Evolutionary conservation across 2,113 vertebrate species (phyloP).

Genomic region (Dicentrarchus labrax): DNA sequence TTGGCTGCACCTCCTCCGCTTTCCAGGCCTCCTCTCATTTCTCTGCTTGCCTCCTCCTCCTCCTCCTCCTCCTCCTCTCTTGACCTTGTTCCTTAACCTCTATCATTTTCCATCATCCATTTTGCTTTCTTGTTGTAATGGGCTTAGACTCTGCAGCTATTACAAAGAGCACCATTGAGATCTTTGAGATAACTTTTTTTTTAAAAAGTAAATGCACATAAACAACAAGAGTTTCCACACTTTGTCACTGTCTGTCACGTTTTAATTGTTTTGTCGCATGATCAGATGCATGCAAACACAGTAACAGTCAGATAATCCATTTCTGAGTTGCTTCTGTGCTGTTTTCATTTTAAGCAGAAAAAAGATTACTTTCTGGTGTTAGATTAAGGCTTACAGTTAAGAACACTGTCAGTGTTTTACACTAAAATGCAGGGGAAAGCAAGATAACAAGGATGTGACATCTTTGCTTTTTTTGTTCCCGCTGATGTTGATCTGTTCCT

Average conservation of each 20-base stretch:
- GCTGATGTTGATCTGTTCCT: not conserved
- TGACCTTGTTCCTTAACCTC: slow-evolving; percentile 62
- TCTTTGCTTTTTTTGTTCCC: not conserved
- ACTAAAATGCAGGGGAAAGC: not conserved
- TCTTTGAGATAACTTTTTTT: slow-evolving; percentile 22
- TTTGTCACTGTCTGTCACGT: not conserved
- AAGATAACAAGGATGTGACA: slow-evolving; percentile 16
- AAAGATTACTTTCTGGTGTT: not conserved
- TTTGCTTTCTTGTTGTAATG: slow-evolving; percentile 39
- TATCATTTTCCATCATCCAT: slow-evolving; percentile 60
- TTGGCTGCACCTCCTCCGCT: slow-evolving; percentile 57
- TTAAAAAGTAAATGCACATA: slow-evolving; percentile 9
- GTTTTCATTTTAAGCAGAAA: not conserved
- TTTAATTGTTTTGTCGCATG: not conserved
- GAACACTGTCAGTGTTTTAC: not conserved
- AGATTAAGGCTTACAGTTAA: not conserved
- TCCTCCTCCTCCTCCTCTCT: slow-evolving; percentile 36
- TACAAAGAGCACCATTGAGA: slow-evolving; percentile 20
- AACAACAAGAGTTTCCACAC: not conserved
- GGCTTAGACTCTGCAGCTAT: slow-evolving; percentile 39
- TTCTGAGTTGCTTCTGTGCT: not conserved
- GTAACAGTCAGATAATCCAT: not conserved
- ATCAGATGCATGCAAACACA: not conserved
- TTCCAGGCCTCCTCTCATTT: slow-evolving; percentile 55
- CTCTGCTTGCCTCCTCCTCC: slow-evolving; percentile 37